phyloP scores from a whole-genome alignment of 2,113 vertebrate genomes.

The Zapus hudsonius region DNA sequence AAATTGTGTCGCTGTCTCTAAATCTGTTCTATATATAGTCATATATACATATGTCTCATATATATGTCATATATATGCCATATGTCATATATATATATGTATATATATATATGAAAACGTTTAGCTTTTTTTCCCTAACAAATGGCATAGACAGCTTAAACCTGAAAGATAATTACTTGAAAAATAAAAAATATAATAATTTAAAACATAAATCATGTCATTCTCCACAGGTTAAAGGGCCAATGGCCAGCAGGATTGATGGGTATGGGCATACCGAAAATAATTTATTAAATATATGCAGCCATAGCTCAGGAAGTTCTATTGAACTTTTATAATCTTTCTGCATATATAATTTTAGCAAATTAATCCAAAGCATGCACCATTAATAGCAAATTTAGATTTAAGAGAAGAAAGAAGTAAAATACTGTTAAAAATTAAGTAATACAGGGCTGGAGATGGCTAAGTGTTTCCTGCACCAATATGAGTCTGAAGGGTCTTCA shows the following conservation, averaged over 20 bases:
- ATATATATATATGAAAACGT: too few relatives aligned
- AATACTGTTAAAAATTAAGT: too few relatives aligned
- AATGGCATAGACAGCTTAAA: background rate
- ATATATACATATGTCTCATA: too few relatives aligned
- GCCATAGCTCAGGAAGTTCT: too few relatives aligned
- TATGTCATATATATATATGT: too few relatives aligned
- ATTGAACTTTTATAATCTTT: background rate
- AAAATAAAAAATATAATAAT: too few relatives aligned
- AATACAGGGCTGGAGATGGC: too few relatives aligned
- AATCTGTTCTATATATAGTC: background rate
- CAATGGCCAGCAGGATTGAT: background rate
- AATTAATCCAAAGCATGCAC: background rate
- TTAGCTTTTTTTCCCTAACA: background rate
- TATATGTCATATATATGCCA: too few relatives aligned
- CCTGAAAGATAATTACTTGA: background rate
- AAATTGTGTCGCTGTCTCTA: background rate
- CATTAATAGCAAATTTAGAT: background rate
- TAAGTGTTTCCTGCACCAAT: too few relatives aligned
- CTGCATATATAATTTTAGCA: background rate
- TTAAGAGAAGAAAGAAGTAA: background rate
- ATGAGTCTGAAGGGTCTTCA: too few relatives aligned
- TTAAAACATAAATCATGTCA: too few relatives aligned
- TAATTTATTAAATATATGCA: background rate
- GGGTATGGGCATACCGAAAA: background rate
- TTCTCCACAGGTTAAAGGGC: background rate